Percentiles rank a stretch among this genome's conserved stretches.
Evolutionary conservation across 2,797 vertebrate species (phyloP).

Genomic region (Cossypha caffra): DNA sequence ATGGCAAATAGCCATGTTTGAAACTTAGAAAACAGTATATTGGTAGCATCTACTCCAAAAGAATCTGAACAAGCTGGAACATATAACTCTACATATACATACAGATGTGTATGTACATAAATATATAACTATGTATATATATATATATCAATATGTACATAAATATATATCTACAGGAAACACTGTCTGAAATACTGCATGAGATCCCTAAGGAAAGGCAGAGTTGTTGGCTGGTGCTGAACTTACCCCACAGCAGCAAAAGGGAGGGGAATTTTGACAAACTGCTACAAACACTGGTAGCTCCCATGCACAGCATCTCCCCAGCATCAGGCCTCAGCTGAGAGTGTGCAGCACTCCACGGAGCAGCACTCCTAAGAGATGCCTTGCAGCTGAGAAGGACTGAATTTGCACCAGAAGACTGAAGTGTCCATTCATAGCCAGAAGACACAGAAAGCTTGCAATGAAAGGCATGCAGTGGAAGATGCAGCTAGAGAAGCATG

Average conservation of each 20-base stretch:
- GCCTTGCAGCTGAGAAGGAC: not conserved
- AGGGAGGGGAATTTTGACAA: not conserved
- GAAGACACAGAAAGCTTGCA: not conserved
- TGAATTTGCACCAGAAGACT: not conserved
- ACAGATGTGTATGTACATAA: not conserved
- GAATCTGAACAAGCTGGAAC: not conserved
- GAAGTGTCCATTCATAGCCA: not conserved
- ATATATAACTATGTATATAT: not conserved
- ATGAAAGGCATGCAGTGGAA: not conserved
- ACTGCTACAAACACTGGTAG: not conserved
- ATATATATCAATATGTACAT: not conserved
- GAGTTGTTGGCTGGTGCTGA: not conserved
- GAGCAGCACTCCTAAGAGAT: not conserved
- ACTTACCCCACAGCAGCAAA: not conserved
- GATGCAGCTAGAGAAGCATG: not conserved
- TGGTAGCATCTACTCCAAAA: not conserved
- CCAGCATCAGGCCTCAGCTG: fast-evolving
- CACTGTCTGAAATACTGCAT: not conserved
- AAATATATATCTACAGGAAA: not conserved
- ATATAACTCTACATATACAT: not conserved
- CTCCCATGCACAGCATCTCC: not conserved
- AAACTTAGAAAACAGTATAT: not conserved
- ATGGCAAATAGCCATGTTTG: not conserved
- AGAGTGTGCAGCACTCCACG: fast-evolving
- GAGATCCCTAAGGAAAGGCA: not conserved